Evolutionary conservation across 2,888 invertebrate species (phyloP).

Genomic region (Bugulina stolonifera): DNA sequence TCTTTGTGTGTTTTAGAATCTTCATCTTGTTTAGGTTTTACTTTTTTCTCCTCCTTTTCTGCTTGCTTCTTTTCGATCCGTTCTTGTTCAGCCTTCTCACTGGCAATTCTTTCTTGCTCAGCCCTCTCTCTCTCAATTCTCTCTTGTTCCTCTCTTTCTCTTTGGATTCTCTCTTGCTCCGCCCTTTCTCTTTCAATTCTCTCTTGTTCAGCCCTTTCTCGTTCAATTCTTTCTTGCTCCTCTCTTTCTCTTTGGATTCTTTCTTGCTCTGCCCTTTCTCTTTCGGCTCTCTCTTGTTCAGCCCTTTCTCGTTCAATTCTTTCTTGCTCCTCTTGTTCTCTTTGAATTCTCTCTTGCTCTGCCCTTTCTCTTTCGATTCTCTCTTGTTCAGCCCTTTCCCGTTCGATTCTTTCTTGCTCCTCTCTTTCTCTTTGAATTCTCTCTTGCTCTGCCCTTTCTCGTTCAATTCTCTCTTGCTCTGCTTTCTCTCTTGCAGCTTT

Average conservation of each 20-base stretch:
- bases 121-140: background rate
- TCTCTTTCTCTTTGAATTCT: background rate
- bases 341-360: conserved; percentile 8
- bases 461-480: background rate
- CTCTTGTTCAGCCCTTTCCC: conserved; percentile 13
- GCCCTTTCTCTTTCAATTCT: background rate
- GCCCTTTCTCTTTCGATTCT: conserved; percentile 6
- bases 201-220: conserved; percentile 18
- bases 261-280: conserved; percentile 18
- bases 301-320: conserved; percentile 12
- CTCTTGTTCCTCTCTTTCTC: conserved; percentile 11
- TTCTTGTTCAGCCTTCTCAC: conserved; percentile 6
- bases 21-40: background rate
- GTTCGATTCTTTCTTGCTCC: conserved; percentile 4
- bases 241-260: conserved; percentile 10
- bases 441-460: conserved; percentile 23
- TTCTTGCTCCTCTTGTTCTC: conserved; percentile 12
- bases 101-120: background rate
- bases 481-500: background rate
- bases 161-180: background rate
- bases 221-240: background rate
- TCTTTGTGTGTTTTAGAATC: background rate
- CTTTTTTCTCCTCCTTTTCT: conserved; percentile 18
- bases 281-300: background rate
- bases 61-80: background rate